Evolutionary conservation across 2,888 invertebrate species (phyloP).

Genomic region (Portevinia maculata): DNA sequence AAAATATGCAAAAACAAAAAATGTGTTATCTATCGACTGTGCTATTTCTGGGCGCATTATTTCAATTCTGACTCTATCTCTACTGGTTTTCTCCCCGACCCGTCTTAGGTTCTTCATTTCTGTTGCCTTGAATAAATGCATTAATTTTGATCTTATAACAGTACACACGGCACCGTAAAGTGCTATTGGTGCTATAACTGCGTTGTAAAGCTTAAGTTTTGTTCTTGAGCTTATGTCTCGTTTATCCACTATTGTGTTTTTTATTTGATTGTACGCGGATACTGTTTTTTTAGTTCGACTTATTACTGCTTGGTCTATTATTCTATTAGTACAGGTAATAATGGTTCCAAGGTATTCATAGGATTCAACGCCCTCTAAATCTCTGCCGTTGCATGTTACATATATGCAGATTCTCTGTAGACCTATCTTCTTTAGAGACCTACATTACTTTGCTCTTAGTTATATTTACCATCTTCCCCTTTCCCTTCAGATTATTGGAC

Average conservation of each 20-base stretch:
- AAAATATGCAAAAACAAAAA: too few species aligned
- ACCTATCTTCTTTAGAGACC: neutral
- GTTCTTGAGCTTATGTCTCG: neutral
- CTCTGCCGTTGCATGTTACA: constrained; percentile 4
- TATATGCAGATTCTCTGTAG: constrained; percentile 4
- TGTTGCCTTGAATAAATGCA: too few species aligned
- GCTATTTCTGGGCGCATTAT: too few species aligned
- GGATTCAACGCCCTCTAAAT: neutral
- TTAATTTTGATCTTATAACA: too few species aligned
- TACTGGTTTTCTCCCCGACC: too few species aligned
- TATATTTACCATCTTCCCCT: neutral
- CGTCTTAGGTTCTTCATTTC: too few species aligned
- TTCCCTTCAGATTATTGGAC: constrained; percentile 1
- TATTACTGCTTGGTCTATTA: too few species aligned
- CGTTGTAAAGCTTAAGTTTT: constrained; percentile 10
- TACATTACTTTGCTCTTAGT: neutral
- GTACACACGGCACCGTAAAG: neutral
- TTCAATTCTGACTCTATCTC: too few species aligned
- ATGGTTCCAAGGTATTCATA: too few species aligned
- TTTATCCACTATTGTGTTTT: constrained; percentile 5
- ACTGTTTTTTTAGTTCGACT: too few species aligned
- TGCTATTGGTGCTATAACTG: neutral
- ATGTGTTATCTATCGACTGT: too few species aligned
- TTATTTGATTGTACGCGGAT: neutral
- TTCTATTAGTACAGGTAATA: too few species aligned